Evolutionary conservation across 2,797 vertebrate genomes (phyloP), one percentile per base, ranked within the genome.

Genomic region (Helarctos malayanus): DNA sequence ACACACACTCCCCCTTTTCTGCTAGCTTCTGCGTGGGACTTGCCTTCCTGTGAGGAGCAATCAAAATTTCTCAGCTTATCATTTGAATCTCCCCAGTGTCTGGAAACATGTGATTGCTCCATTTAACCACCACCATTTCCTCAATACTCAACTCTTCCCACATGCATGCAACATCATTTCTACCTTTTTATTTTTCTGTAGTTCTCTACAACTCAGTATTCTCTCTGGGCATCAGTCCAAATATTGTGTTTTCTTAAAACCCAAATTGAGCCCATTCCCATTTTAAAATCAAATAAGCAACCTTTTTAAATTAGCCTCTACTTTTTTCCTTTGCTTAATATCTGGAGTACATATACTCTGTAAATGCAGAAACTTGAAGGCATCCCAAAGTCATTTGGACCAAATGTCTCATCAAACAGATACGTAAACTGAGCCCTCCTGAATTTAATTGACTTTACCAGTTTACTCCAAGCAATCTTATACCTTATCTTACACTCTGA

Each of bases 231-330:
- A 47, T 23, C 23, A 93, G 15, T 35, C 7, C 32, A 83, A 82
- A 79, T 90, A 63, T 3, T 89, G 0, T 6, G 47, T 35, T 94
- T 68, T 15, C 54, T 93, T 82, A 85, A 96, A 61, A 56, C 7
- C 19, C 5, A 75, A 57, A 56, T 4, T 81, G 18, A 69, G 18
- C 2, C 5, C 18, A 56, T 78, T 80, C 12, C 29, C 23, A 86
- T 45, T 13, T 95, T 89, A 82, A 75, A 84, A 68, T 76, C 25
- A 81, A 80, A 41, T 38, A 96, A 88, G 12, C 32, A 52, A 63
- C 56, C 27, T 68, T 87, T 68, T n/a, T 73, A 57, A 82, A 83
- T 63, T 91, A 84, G 16, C 2, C 27, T 73, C 11, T 54, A 52
- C 15, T 45, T 86, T 83, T 92, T 78, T 6, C 2, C 19, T 82